phyloP scores from a whole-genome alignment of 2,113 vertebrate genomes.

The Hippocampus mohnikei region DNA sequence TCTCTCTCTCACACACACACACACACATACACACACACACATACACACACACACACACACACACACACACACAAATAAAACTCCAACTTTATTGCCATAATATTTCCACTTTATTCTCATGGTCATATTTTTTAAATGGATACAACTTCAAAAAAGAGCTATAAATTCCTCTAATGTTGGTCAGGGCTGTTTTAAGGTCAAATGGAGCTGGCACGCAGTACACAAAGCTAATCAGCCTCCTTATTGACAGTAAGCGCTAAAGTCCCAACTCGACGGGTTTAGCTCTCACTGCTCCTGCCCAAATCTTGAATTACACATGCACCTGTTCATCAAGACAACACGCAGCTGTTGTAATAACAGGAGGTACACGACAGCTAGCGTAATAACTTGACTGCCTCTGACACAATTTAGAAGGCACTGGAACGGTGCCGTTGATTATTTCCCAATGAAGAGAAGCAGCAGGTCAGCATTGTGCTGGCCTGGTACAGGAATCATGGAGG shows the following conservation, averaged over 20 bases:
- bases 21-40: too few species aligned
- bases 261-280: conserved; percentile 41
- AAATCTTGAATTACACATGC: conserved; percentile 18
- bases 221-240: conserved; percentile 53
- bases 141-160: not conserved
- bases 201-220: conserved; percentile 37
- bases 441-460: conserved; percentile 47
- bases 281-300: conserved; percentile 18
- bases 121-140: not conserved
- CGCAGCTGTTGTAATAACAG: not conserved
- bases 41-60: too few species aligned
- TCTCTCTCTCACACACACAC: too few species aligned
- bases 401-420: conserved; percentile 28
- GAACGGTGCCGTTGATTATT: conserved; percentile 41
- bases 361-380: conserved; percentile 3
- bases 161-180: not conserved
- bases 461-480: conserved; percentile 51
- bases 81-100: not conserved
- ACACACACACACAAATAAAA: not conserved
- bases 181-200: not conserved
- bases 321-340: conserved; percentile 27
- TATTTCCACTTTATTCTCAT: not conserved
- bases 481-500: conserved; percentile 49
- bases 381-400: not conserved
- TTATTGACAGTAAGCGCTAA: conserved; percentile 39